Base-by-base conservation (phyloP, 1,140 invertebrate species). In the Drosophila seguyi region DNA sequence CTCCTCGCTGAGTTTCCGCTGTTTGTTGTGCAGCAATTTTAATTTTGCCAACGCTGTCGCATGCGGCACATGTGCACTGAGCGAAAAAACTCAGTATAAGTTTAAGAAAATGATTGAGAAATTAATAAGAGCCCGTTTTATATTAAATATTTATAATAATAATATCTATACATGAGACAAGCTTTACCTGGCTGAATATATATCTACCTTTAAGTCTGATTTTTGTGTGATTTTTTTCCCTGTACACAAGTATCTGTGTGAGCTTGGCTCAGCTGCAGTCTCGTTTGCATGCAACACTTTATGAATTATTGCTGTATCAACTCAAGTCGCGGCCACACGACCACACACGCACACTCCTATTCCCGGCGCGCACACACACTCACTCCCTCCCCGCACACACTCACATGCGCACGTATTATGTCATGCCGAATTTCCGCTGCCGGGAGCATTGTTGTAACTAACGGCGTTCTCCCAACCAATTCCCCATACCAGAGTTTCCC, bases 271-370 rank as follows among this genome's bases (percentile, higher is more conserved):
- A 91, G 83, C 87, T 87, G 87, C 73, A 91, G 88, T 80, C 81
- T 91, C 75, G 88, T 88, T 87, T 91, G 88, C 88, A 91, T 91
- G 88, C 88, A 91, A 91, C 88, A 91, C 84, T 91, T 91, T 91
- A 91, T 91, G 84, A 91, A 91, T 91, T 91, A 91, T 91, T 91
- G 88, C 88, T 91, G 88, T 87, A 91, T 88, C 78, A 90, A 90
- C 86, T 90, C 86, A 90, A 90, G 81, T 90, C 86, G 86, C 86
- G 85, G 81, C 73, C 58, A 81, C 62, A 66, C 48, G 29, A 36
- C 48, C 75, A 62, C 63, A 56, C 57, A 27, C 50, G 34, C 52
- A 71, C 59, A 75, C 44, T 79, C 61, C 57, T 44, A 72, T 60
- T 61, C 52, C 53, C 10, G 18, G 61, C 22, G n/a, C n/a, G n/a